These are phyloP conservation scores for Cetoscarus ocellatus DNA, from an alignment of 2,797 vertebrate genomes.

Conservation along the genomic window DNA sequence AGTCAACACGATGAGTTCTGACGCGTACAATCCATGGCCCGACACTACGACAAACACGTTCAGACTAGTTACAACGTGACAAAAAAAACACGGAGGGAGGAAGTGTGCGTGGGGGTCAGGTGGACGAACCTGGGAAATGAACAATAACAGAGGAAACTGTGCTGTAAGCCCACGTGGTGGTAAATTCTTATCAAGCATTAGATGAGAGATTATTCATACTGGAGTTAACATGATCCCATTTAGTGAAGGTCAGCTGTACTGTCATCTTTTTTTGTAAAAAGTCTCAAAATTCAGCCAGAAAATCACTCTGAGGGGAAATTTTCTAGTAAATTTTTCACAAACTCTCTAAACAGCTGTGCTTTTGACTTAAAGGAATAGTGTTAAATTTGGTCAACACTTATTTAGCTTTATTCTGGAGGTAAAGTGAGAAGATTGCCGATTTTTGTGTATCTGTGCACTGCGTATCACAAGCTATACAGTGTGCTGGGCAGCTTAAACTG, in stretches of 20 bases:
- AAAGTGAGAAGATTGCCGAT: constrained; percentile 6
- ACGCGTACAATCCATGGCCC: constrained; percentile 51
- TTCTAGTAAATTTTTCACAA: background rate
- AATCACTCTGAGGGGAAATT: constrained; percentile 13
- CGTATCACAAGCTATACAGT: constrained; percentile 5
- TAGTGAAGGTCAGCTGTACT: constrained; percentile 31
- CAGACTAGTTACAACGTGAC: constrained; percentile 53
- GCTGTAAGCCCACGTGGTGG: constrained; percentile 38
- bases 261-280: constrained; percentile 2
- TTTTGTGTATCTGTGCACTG: background rate
- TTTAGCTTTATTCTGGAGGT: constrained; percentile 2
- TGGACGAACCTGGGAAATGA: constrained; percentile 32
- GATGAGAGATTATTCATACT: constrained; percentile 15
- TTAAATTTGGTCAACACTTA: constrained; percentile 4
- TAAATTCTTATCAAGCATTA: constrained; percentile 14
- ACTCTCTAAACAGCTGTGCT: constrained; percentile 1
- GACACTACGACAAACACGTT: constrained; percentile 54
- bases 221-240: constrained; percentile 4
- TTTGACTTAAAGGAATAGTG: constrained; percentile 22
- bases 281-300: constrained; percentile 26
- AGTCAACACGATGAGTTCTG: constrained; percentile 30
- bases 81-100: constrained; percentile 20
- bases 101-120: constrained; percentile 41
- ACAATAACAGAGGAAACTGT: constrained; percentile 42
- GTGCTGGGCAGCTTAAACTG: constrained; percentile 1